Evolutionary conservation across 2,888 invertebrate genomes (phyloP), one percentile per base, ranked within the genome.

Genomic region (Ommatoiulus sabulosus): DNA sequence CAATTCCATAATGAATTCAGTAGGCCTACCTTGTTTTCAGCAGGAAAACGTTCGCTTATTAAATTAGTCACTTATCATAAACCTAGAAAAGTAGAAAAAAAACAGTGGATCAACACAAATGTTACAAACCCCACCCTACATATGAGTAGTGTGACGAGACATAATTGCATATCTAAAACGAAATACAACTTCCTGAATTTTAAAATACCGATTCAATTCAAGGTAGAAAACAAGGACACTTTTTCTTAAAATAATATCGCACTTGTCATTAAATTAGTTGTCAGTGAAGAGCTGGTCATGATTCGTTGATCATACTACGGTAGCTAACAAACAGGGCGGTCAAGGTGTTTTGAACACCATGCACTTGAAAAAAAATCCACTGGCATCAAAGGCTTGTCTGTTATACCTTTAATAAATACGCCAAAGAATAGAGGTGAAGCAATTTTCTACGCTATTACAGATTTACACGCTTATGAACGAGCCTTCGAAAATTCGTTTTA

Each of bases 151-250:
- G 80, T 80, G 35, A 80, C 80, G 35, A 10, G 80, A 35, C 35
- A 35, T 80, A 72, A 72, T 24, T 72, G 72, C 72, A 24, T 72
- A 35, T 35, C 35, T 35, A 35, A 35, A 1, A 35, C 35, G 35
- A 35, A 35, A 35, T 10, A 72, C 72, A 80, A 80, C 80, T 24
- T 80, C 80, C 80, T 80, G 80, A 80, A 80, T 24, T 80, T 12
- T 35, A 35, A 80, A 80, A 80, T 35, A 80, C 24, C 24, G 80
- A 80, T 80, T 5, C 12, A 24, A 24, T 80, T 80, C 80, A 80
- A 80, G 80, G 80, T 80, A 12, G 80, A 7, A 35, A 80, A 80
- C 80, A 80, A 80, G 80, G 80, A 80, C 80, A 80, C 12, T 80
- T 80, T 80, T 35, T 35, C 12, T 35, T 6, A 80, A 3, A 24